Evolutionary conservation across 1,140 invertebrate genomes (phyloP).

Genomic region (Drosophila aff.): DNA sequence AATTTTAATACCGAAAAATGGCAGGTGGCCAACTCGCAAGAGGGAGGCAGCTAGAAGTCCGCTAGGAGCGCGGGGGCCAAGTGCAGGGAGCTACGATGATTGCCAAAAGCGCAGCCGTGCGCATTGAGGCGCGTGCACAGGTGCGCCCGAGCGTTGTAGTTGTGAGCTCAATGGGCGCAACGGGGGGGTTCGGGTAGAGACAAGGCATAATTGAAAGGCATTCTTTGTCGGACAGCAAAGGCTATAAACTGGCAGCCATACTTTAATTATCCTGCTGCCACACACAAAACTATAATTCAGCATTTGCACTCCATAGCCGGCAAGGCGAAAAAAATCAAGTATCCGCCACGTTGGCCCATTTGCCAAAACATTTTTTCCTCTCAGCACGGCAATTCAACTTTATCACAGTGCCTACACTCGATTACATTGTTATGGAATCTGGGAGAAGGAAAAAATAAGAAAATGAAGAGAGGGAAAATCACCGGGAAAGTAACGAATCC

Average conservation of each 20-base stretch:
- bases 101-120: conserved; percentile 75
- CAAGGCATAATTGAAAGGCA: conserved; percentile 71
- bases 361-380: conserved; percentile 49
- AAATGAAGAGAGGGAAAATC: background rate
- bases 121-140: conserved; percentile 77
- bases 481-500: conserved; percentile 29
- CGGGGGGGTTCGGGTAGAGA: background rate
- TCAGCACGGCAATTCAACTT: conserved; percentile 56
- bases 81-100: conserved; percentile 9
- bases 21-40: conserved; percentile 30
- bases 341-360: conserved; percentile 56
- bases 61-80: background rate
- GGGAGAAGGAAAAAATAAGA: conserved; percentile 24
- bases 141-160: conserved; percentile 62
- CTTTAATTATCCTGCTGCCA: conserved; percentile 41
- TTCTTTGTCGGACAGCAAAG: conserved; percentile 45
- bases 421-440: conserved; percentile 70
- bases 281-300: conserved; percentile 60
- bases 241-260: conserved; percentile 27
- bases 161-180: no score
- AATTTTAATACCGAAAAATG: conserved; percentile 65
- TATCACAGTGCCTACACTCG: conserved; percentile 72
- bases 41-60: conserved; percentile 13
- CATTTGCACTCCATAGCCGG: conserved; percentile 46
- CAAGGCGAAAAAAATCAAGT: conserved; percentile 19